Evolutionary conservation across 1,140 invertebrate species (phyloP).

Genomic region (Hypothenemus hampei): DNA sequence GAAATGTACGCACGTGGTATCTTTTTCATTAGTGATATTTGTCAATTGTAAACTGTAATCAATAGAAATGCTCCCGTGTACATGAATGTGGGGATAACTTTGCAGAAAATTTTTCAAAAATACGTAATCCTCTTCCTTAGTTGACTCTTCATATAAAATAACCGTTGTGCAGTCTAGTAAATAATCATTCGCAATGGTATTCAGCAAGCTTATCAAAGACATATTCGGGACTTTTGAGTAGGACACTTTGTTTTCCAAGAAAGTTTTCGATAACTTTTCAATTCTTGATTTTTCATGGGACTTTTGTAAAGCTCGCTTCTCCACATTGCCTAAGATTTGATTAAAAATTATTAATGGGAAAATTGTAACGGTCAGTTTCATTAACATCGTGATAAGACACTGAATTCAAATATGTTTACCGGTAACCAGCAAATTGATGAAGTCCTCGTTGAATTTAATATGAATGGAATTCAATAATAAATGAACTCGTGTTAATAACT

Average conservation of each 20-base stretch:
- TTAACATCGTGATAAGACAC: no score
- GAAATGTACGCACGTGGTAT: conserved; percentile 54
- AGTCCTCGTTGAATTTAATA: no score
- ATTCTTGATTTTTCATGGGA: conserved; percentile 40
- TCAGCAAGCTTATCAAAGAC: conserved; percentile 53
- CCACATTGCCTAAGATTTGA: no score
- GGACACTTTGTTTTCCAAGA: conserved; percentile 29
- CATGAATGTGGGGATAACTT: conserved; percentile 52
- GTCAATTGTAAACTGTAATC: conserved; percentile 28
- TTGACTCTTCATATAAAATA: conserved; percentile 57
- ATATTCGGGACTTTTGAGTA: conserved; percentile 46
- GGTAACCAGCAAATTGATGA: no score
- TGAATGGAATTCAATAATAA: no score
- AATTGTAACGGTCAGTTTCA: no score
- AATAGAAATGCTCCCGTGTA: conserved; percentile 54
- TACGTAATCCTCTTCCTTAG: conserved; percentile 50
- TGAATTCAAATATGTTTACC: no score
- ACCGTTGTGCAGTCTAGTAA: conserved; percentile 55
- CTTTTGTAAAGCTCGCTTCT: conserved; percentile 43
- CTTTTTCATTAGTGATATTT: conserved; percentile 23
- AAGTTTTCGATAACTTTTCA: conserved; percentile 39
- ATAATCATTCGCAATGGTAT: conserved; percentile 53
- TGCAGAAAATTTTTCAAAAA: conserved; percentile 54
- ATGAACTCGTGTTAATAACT: no score
- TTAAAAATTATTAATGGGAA: no score